Percentiles rank a stretch among this genome's conserved stretches.
Evolutionary conservation across 2,113 vertebrate genomes (phyloP).

Genomic region (Recurvirostra avosetta): DNA sequence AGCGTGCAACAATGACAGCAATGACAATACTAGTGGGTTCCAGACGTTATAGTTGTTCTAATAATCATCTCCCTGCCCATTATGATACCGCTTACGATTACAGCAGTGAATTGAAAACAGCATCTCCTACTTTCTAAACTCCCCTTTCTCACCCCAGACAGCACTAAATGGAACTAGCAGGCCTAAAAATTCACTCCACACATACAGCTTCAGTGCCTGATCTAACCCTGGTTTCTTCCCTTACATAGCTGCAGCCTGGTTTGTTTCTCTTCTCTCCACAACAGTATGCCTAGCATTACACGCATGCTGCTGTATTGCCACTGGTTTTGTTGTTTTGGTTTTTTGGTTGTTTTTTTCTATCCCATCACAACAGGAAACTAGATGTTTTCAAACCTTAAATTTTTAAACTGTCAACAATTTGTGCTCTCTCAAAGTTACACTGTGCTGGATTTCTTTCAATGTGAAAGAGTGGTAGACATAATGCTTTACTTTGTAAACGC

Average conservation of each 20-base stretch:
- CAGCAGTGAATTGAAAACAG: not conserved
- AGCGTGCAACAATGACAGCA: not conserved
- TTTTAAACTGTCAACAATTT: not conserved
- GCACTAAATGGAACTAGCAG: not conserved
- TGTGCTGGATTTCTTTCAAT: not conserved
- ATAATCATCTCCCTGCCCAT: not conserved
- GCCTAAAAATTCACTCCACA: not conserved
- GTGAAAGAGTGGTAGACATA: not conserved
- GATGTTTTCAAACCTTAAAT: not conserved
- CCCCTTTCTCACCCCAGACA: not conserved
- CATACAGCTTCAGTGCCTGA: not conserved
- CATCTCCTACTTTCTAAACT: not conserved
- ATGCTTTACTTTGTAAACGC: not conserved
- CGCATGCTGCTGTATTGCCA: not conserved
- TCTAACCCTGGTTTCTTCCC: not conserved
- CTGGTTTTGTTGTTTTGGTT: not conserved
- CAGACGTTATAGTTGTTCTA: not conserved
- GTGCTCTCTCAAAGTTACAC: not conserved
- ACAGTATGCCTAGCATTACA: not conserved
- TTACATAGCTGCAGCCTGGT: not conserved
- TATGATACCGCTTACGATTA: rapidly evolving
- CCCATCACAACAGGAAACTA: not conserved
- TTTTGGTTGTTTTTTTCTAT: not conserved
- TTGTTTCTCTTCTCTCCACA: not conserved
- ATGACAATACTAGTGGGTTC: not conserved